A percentile compares a stretch with the other conserved stretches of the same genome.
Evolutionary conservation across 2,888 invertebrate species (phyloP).

Genomic region (Athalia rosae): DNA sequence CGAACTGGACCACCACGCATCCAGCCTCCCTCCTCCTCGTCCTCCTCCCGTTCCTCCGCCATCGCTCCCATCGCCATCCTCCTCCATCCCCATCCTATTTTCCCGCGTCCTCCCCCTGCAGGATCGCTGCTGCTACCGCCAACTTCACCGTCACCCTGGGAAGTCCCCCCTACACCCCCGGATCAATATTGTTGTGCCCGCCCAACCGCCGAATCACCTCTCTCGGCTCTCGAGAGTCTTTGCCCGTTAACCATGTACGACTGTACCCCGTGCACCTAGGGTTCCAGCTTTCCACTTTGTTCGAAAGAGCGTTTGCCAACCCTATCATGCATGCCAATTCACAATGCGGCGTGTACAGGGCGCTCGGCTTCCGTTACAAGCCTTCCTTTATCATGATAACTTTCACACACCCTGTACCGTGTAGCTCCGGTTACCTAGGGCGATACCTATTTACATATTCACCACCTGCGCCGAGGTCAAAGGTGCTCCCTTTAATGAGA

Average conservation of each 20-base stretch:
- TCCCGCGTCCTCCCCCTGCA: neutral
- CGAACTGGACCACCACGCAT: slow-evolving; percentile 71
- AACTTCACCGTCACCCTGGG: slow-evolving; percentile 54
- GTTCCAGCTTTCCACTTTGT: slow-evolving; percentile 11
- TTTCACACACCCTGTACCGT: too few species aligned
- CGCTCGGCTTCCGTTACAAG: too few species aligned
- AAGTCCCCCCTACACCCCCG: slow-evolving; percentile 65
- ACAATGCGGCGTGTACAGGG: too few species aligned
- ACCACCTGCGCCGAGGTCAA: too few species aligned
- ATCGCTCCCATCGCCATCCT: neutral
- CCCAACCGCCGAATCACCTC: slow-evolving; percentile 49
- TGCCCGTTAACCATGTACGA: neutral
- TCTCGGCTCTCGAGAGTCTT: neutral
- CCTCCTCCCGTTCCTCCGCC: slow-evolving; percentile 15
- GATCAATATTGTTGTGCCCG: slow-evolving; percentile 71
- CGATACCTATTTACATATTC: too few species aligned
- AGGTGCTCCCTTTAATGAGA: too few species aligned
- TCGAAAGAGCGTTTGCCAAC: too few species aligned
- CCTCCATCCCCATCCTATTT: neutral
- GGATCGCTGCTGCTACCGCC: slow-evolving; percentile 26
- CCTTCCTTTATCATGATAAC: too few species aligned
- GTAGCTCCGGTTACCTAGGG: too few species aligned
- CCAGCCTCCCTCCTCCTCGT: slow-evolving; percentile 51
- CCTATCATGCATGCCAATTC: too few species aligned
- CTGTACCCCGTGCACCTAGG: slow-evolving; percentile 16